Conservation (phyloP, 2,888 invertebrate species). For the Caenorhabditis sp. region DNA sequence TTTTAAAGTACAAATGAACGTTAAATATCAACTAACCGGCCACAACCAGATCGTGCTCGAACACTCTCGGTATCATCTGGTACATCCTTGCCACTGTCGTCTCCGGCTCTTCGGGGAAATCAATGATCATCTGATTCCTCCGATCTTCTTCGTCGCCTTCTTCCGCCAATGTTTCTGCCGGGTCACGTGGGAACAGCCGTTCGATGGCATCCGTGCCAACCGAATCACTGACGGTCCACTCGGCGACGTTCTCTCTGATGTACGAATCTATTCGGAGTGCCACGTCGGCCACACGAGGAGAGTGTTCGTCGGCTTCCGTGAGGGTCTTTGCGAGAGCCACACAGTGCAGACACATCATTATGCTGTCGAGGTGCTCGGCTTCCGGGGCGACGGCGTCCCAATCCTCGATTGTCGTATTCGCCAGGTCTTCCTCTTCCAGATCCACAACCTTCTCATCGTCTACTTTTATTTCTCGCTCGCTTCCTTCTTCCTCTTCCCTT, state of each 20-base stretch:
- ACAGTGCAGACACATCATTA: conserved; percentile 48
- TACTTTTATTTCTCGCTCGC: conserved; percentile 7
- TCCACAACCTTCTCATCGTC: not conserved
- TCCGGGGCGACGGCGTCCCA: conserved; percentile 53
- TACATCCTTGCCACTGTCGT: conserved; percentile 16
- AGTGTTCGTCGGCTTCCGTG: not conserved
- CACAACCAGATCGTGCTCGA: conserved; percentile 53
- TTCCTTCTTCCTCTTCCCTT: not conserved
- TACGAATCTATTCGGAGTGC: conserved; percentile 45
- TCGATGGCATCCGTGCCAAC: conserved; percentile 17
- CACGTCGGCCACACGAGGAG: conserved; percentile 27
- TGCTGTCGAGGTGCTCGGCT: conserved; percentile 52
- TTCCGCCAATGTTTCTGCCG: conserved; percentile 33
- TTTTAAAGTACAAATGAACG: conserved; percentile 13
- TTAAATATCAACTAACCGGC: conserved; percentile 25
- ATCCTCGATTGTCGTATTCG: conserved; percentile 24
- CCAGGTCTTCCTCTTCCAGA: conserved; percentile 3
- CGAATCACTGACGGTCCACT: conserved; percentile 39
- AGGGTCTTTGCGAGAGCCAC: conserved; percentile 20
- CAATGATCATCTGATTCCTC: conserved; percentile 34
- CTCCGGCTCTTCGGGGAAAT: conserved; percentile 37
- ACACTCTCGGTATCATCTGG: conserved; percentile 48
- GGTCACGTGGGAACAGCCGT: conserved; percentile 42
- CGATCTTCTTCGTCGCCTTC: conserved; percentile 41
- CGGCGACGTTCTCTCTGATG: conserved; percentile 45